Base-by-base conservation (phyloP, 2,888 invertebrate genomes). In the Volucella bombylans region DNA sequence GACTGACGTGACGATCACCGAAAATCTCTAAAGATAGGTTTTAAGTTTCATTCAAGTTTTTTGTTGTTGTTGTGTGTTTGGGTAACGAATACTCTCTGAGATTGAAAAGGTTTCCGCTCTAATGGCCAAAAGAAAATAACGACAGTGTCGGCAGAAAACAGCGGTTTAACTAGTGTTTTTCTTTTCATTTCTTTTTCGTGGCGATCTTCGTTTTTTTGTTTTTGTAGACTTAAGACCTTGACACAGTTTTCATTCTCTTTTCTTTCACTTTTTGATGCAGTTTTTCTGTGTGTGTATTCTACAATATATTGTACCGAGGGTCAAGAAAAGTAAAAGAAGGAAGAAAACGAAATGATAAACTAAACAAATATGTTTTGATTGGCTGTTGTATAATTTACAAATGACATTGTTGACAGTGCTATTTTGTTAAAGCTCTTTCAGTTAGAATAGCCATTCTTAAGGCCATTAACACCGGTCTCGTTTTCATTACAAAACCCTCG, bases 141-240 rank as follows among this genome's bases (percentile, higher is more conserved):
- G 62, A 43, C 72, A 67, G 15, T 69, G 54, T 50, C 39, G 57
- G 59, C 76, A 59, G 38, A 59, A 62, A 49, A 54, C 6, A 31
- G 8, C 61, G 43, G 52, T 65, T 49, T 11, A 65, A 18, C 55
- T 38, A 18, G 11, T 43, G 15, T 38, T 38, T 59, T 59, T 59
- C 38, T 38, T 59, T 39, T 2, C 8, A 31, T 31, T 31, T 31
- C n/a, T 57, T 47, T 67, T 47, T 64, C 78, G 67, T 39, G 67
- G 54, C 23, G 54, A 67, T 50, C 50, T 74, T 57, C 65, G 55
- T 61, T 31, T 31, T 31, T 31, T 77, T 50, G 55, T 18, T 18
- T 50, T 55, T 43, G 62, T 77, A 62, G 6, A 6, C 31, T 77
- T 76, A 59, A 72, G 68, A 81, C 85, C 85, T 85, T 85, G 85